Evolutionary conservation across 2,888 invertebrate species (phyloP), one percentile per base, ranked within the genome.

Genomic region (Dryococelus australis): DNA sequence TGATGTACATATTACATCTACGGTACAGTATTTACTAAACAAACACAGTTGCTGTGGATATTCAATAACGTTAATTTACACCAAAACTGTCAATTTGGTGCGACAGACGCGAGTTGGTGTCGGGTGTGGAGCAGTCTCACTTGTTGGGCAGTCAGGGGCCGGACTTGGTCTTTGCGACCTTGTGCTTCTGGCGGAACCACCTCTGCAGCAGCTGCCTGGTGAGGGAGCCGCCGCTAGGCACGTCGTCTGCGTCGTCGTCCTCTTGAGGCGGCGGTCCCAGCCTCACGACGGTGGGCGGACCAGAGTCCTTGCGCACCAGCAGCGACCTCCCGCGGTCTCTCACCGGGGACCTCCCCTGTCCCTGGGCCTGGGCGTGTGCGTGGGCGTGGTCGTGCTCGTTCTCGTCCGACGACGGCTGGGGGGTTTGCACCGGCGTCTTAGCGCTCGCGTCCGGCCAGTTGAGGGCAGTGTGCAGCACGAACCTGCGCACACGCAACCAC

Each of bases 381-480:
- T 79, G 12, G 51, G 26, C 84, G n/a, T n/a, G n/a, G n/a, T n/a
- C 65, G 35, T 84, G 53, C 51, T 86, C 86, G 10, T 65, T 53
- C 65, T 86, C 86, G 27, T 86, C 86, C 24, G 86, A 86, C n/a
- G 86, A 86, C 43, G 43, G 81, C 43, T 86, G 28, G 13, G 84
- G 65, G 20, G 83, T 83, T 0, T 84, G 83, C n/a, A 65, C 86
- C 1, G 51, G 86, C n/a, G 83, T 87, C 24, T 53, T 84, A 24
- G 47, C 65, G n/a, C 78, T 28, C 13, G 87, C 90, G 93, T 94
- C 28, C 4, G 92, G 92, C 96, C 96, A 96, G 90, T 95, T 94
- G 89, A 94, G 95, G 0, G 95, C 96, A 0, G 96, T 94, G 91
- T 96, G 96, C 90, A 95, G 95, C 2, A 96, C 96, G 90, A 94